phyloP scores from a whole-genome alignment of 2,113 vertebrate genomes.

The Grammomys dolichurus region DNA sequence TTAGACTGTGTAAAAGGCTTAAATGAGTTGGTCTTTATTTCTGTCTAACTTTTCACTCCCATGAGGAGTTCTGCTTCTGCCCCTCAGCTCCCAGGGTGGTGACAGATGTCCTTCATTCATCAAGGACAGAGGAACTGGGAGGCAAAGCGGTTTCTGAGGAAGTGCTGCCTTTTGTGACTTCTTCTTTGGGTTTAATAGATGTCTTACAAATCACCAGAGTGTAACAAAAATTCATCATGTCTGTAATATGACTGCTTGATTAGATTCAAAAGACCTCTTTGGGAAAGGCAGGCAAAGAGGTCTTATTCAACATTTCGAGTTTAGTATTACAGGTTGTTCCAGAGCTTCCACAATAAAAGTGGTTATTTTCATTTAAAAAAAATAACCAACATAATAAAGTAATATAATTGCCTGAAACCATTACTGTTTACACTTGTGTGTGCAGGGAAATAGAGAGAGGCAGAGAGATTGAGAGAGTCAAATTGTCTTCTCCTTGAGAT shows the following conservation, averaged over 20 bases:
- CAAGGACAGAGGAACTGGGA: conserved; percentile 6
- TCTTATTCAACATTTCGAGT: conserved; percentile 31
- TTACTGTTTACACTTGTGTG: neutral
- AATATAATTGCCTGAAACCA: conserved; percentile 34
- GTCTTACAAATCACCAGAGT: neutral
- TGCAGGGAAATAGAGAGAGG: neutral
- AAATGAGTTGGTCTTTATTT: neutral
- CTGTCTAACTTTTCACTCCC: neutral
- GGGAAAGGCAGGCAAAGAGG: conserved; percentile 20
- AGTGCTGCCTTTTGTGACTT: neutral
- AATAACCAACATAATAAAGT: conserved; percentile 36
- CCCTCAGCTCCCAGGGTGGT: neutral
- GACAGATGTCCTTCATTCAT: neutral
- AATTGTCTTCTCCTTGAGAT: neutral
- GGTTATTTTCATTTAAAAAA: conserved; percentile 40
- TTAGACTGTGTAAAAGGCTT: neutral
- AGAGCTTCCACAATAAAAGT: neutral
- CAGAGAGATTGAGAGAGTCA: neutral
- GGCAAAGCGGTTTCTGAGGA: conserved; percentile 3
- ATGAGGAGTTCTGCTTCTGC: conserved; percentile 25
- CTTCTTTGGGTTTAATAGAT: conserved; percentile 18
- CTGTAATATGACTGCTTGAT: conserved; percentile 12
- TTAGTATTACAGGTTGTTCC: neutral
- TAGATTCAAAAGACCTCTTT: conserved; percentile 45
- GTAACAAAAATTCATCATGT: neutral